Evolutionary conservation across 2,113 vertebrate species (phyloP).

Genomic region (Amblyopsis rosae): DNA sequence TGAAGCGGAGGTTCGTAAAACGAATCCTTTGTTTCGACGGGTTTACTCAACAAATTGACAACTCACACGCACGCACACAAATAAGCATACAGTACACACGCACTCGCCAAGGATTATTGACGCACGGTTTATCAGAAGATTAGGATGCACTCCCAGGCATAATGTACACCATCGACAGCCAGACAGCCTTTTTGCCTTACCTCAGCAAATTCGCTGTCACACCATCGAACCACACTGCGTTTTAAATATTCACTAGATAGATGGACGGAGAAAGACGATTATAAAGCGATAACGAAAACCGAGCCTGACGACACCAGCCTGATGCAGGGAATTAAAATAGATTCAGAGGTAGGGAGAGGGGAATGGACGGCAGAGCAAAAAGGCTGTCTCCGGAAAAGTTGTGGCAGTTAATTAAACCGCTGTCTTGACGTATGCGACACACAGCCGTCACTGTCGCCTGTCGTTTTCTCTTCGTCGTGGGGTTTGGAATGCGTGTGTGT

Average conservation of each 20-base stretch:
- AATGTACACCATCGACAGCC: slow-evolving; percentile 26
- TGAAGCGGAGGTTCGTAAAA: not conserved
- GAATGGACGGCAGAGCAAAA: slow-evolving; percentile 10
- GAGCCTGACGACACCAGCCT: not conserved
- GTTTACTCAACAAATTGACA: not conserved
- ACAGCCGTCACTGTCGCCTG: not conserved
- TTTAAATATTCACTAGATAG: slow-evolving; percentile 38
- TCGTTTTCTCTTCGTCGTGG: not conserved
- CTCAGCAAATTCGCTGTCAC: slow-evolving; percentile 44
- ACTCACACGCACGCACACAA: not conserved
- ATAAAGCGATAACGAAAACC: not conserved
- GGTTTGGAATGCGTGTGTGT: not conserved
- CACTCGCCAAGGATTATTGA: not conserved
- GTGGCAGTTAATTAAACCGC: slow-evolving; percentile 34
- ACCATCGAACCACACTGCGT: slow-evolving; percentile 14
- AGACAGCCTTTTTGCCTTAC: slow-evolving; percentile 30
- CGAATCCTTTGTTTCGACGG: not conserved
- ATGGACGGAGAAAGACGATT: not conserved
- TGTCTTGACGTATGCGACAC: not conserved
- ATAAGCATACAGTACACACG: not conserved
- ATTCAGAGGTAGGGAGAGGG: slow-evolving; percentile 30
- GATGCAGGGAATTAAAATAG: slow-evolving; percentile 10
- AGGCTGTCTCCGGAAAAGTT: slow-evolving; percentile 30
- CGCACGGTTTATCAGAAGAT: slow-evolving; percentile 29
- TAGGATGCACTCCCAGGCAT: slow-evolving; percentile 26